Conservation (phyloP, 2,113 vertebrate species). For the Oophaga pumilio region DNA sequence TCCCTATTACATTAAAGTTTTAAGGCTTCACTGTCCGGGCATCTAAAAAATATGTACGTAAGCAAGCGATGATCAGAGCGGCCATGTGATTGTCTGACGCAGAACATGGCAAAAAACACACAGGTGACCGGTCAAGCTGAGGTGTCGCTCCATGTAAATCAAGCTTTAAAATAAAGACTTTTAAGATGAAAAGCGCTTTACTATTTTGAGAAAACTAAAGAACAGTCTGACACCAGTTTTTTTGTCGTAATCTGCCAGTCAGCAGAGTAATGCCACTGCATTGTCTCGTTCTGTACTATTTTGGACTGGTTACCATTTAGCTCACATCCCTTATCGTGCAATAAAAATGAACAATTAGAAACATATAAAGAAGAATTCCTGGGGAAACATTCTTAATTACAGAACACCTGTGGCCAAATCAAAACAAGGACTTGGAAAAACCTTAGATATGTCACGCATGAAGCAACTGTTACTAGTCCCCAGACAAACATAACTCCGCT, state of each 20-base stretch:
- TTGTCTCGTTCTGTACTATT: neutral
- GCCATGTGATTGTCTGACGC: neutral
- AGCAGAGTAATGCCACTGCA: neutral
- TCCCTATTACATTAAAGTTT: neutral
- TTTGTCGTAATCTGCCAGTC: neutral
- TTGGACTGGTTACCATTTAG: neutral
- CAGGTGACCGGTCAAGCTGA: neutral
- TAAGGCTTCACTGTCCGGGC: neutral
- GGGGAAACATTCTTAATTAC: conserved; percentile 4
- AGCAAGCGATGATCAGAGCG: neutral
- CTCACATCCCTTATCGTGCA: neutral
- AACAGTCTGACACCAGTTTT: neutral
- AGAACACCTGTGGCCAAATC: neutral
- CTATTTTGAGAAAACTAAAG: neutral
- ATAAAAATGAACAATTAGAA: conserved; percentile 14
- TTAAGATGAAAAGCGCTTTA: neutral
- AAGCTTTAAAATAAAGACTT: neutral
- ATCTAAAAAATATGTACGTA: neutral
- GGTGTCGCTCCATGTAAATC: neutral
- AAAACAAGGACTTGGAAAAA: neutral
- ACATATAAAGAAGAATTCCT: conserved; percentile 12
- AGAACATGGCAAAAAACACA: neutral
- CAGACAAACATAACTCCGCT: neutral
- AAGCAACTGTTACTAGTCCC: neutral
- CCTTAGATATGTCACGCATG: neutral